Conservation (phyloP, 1,140 invertebrate species). For the Philopotamus ludificatus region DNA sequence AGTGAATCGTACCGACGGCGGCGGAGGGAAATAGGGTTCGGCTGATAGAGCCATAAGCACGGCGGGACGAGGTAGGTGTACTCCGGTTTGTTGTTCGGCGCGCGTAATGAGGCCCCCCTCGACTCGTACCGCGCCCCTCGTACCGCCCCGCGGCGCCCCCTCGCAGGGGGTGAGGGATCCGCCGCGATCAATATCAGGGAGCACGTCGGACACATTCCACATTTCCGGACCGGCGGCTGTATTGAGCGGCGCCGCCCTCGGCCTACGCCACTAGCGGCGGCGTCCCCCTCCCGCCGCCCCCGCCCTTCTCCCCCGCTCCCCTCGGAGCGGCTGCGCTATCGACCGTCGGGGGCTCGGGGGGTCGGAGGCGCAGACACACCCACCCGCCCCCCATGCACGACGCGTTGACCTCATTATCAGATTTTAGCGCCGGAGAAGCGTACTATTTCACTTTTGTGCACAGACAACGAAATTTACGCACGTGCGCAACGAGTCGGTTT, state of each 20-base stretch:
- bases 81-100: too few relatives aligned
- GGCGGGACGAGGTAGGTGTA: too few relatives aligned
- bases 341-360: not conserved
- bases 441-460: not conserved
- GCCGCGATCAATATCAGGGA: conserved; percentile 18
- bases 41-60: too few relatives aligned
- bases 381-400: conserved; percentile 3
- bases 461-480: too few relatives aligned
- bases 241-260: conserved; percentile 15
- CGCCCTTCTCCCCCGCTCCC: not conserved
- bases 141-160: not conserved
- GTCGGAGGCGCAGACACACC: not conserved
- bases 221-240: conserved; percentile 25
- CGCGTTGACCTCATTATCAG: conserved; percentile 8
- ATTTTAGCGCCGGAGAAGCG: not conserved
- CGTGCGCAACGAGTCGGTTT: too few relatives aligned
- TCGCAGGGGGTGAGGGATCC: not conserved
- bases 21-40: too few relatives aligned
- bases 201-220: conserved; percentile 15
- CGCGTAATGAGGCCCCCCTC: too few relatives aligned
- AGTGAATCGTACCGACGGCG: too few relatives aligned
- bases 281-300: not conserved
- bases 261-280: not conserved
- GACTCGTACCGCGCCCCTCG: too few relatives aligned
- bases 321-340: not conserved